Evolutionary conservation across 2,888 invertebrate species (phyloP).

Genomic region (Harpagoxenus sublaevis): DNA sequence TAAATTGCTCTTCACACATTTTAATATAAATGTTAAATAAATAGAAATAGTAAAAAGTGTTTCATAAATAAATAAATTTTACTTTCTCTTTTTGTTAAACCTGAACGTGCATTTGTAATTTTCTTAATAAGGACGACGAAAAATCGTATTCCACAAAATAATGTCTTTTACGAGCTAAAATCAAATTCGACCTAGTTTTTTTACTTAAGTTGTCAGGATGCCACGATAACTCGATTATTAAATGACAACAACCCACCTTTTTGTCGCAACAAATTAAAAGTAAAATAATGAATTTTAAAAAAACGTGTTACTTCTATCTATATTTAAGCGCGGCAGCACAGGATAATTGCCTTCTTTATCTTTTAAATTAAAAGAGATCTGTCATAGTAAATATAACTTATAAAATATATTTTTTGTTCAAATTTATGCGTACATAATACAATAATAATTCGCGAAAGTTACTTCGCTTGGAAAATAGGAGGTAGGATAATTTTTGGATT

Average conservation of each 20-base stretch:
- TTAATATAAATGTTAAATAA: slow-evolving; percentile 7
- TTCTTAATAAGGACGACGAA: not conserved
- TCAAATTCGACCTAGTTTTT: not conserved
- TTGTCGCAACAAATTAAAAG: not conserved
- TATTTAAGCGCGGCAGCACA: not conserved
- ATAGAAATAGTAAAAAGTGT: not conserved
- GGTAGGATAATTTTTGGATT: not conserved
- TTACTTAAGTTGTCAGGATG: not conserved
- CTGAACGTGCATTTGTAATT: not conserved
- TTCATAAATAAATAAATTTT: not conserved
- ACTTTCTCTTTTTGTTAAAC: not conserved
- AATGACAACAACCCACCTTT: not conserved
- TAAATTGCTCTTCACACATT: not conserved
- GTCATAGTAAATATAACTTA: not conserved
- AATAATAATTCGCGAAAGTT: too few species aligned
- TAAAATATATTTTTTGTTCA: not conserved
- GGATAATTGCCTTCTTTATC: too few species aligned
- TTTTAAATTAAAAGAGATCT: slow-evolving; percentile 1
- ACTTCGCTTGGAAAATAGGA: not conserved
- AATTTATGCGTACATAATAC: not conserved
- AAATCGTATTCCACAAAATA: not conserved
- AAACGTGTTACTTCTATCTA: not conserved
- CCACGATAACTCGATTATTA: not conserved
- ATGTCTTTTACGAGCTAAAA: not conserved
- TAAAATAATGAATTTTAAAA: not conserved